These are phyloP conservation scores for Pantelozetes paolii DNA, from an alignment of 2,888 invertebrate genomes.

Conservation along the genomic window DNA sequence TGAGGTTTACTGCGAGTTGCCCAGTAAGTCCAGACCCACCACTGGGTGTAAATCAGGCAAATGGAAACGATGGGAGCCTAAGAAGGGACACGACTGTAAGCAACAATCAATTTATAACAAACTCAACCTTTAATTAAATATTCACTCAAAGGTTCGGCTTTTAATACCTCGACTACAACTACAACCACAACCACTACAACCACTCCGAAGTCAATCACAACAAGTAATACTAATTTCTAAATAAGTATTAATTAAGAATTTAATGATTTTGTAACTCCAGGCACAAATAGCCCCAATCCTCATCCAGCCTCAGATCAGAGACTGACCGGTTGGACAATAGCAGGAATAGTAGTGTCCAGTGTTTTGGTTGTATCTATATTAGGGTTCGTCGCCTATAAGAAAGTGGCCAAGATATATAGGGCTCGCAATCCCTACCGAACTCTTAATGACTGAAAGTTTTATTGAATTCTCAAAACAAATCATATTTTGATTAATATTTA, in stretches of 20 bases:
- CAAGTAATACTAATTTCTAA: background rate
- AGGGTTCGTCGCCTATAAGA: constrained; percentile 3
- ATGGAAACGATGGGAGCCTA: background rate
- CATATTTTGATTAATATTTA: too few species aligned
- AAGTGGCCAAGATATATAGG: constrained; percentile 1
- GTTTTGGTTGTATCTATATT: background rate
- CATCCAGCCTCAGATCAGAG: background rate
- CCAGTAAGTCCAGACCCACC: background rate
- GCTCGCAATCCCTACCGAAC: constrained; percentile 27
- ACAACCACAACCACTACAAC: constrained; percentile 1
- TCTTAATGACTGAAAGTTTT: background rate
- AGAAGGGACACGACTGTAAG: background rate
- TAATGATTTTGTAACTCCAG: background rate
- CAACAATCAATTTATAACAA: background rate
- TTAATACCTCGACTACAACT: background rate
- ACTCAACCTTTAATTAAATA: background rate
- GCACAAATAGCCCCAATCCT: background rate
- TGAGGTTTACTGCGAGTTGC: too few species aligned
- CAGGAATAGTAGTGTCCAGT: background rate
- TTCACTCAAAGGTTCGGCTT: background rate
- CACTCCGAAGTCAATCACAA: background rate
- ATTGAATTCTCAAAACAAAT: background rate
- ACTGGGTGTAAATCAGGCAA: background rate
- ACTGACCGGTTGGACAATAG: constrained; percentile 13
- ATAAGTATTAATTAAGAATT: background rate